Evolutionary conservation across 2,113 vertebrate species (phyloP).

Genomic region (Lynx canadensis): DNA sequence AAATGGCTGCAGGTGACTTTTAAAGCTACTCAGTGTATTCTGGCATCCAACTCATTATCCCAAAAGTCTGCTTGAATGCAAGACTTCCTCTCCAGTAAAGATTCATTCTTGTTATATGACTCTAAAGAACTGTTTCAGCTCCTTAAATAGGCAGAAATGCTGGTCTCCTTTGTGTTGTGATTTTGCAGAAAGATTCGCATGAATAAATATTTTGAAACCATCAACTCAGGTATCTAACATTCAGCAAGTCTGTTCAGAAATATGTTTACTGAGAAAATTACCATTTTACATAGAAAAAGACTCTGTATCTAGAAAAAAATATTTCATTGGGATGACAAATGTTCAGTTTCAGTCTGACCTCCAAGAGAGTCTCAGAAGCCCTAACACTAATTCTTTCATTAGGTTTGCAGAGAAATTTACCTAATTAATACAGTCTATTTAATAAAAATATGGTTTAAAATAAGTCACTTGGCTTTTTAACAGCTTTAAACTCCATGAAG

Average conservation of each 20-base stretch:
- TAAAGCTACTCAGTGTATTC: neutral
- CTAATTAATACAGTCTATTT: neutral
- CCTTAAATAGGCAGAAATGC: neutral
- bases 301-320: neutral
- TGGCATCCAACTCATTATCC: neutral
- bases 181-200: slow-evolving; percentile 19
- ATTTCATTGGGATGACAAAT: neutral
- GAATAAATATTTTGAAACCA: slow-evolving; percentile 65
- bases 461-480: neutral
- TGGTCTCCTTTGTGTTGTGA: slow-evolving; percentile 37
- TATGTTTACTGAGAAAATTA: slow-evolving; percentile 43
- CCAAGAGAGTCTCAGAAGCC: neutral
- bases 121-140: slow-evolving; percentile 26
- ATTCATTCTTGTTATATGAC: neutral
- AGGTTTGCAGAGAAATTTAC: neutral
- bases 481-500: neutral
- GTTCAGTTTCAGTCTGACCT: neutral
- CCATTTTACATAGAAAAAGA: neutral
- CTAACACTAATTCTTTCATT: neutral
- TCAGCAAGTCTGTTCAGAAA: slow-evolving; percentile 43
- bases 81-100: neutral
- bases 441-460: neutral
- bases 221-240: slow-evolving; percentile 16
- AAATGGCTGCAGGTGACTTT: neutral
- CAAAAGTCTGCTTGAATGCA: neutral